phyloP scores from a whole-genome alignment of 1,140 invertebrate species.

The Caenorhabditis latens region DNA sequence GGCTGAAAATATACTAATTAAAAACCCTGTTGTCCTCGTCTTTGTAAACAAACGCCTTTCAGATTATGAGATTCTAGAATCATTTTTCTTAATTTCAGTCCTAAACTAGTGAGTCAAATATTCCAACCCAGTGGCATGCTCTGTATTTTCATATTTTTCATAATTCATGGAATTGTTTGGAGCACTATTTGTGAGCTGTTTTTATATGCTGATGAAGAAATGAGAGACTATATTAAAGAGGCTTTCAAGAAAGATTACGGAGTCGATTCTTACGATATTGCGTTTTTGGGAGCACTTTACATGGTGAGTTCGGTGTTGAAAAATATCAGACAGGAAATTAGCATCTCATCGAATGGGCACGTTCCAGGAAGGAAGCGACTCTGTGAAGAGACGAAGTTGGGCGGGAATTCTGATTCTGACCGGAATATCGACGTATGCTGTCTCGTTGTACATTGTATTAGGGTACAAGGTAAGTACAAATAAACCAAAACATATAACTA shows the following conservation, averaged over 20 bases:
- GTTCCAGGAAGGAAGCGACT: neutral
- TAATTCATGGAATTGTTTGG: conserved; percentile 14
- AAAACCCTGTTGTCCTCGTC: too few species aligned
- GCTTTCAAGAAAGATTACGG: neutral
- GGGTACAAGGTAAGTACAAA: neutral
- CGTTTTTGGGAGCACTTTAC: neutral
- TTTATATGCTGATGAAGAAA: conserved; percentile 11
- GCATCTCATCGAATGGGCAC: too few species aligned
- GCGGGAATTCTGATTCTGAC: conserved; percentile 6
- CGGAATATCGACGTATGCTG: neutral
- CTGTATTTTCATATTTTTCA: conserved; percentile 7
- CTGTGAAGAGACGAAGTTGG: conserved; percentile 12
- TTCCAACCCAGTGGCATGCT: neutral
- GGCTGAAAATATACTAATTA: too few species aligned
- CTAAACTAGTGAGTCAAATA: neutral
- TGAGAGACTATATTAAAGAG: neutral
- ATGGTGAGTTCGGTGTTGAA: neutral
- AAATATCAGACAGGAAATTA: too few species aligned
- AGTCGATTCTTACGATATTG: neutral
- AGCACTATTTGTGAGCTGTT: conserved; percentile 25
- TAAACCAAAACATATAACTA: too few species aligned
- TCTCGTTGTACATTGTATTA: neutral
- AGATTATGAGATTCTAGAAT: neutral
- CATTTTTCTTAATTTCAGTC: neutral
- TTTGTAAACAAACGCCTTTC: too few species aligned